A percentile compares a stretch with the other conserved stretches of the same genome.
Conservation (phyloP, 1,140 invertebrate genomes). For the Armadillidium nasatum region DNA sequence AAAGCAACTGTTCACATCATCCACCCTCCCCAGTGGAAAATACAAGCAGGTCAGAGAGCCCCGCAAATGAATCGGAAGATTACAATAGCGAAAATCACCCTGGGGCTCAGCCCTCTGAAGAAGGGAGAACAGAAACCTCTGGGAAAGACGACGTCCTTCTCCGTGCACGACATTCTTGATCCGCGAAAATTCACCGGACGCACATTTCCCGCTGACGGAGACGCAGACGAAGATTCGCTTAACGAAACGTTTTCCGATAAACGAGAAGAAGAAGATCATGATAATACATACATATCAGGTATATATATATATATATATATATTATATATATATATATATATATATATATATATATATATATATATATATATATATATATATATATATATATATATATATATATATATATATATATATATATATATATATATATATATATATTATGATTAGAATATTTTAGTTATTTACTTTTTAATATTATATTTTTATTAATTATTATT, state of each 20-base stretch:
- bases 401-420: conserved; percentile 3
- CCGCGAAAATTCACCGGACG: conserved; percentile 38
- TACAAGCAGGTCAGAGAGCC: too few relatives aligned
- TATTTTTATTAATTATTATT: too few relatives aligned
- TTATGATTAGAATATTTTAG: background rate
- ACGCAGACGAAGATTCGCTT: too few relatives aligned
- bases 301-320: conserved; percentile 23
- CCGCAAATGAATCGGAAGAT: too few relatives aligned
- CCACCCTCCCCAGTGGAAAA: too few relatives aligned
- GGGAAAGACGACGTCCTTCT: conserved; percentile 35
- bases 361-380: conserved; percentile 26
- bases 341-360: conserved; percentile 23
- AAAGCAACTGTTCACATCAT: too few relatives aligned
- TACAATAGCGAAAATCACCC: too few relatives aligned
- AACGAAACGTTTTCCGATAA: conserved; percentile 35
- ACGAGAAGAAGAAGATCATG: conserved; percentile 33
- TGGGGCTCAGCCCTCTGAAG: too few relatives aligned
- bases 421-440: background rate
- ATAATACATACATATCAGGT: conserved; percentile 40
- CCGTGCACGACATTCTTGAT: conserved; percentile 40
- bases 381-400: conserved; percentile 25
- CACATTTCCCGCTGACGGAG: conserved; percentile 29
- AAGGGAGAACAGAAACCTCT: conserved; percentile 26
- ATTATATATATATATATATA: conserved; percentile 17
- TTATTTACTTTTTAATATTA: too few relatives aligned